A percentile compares a stretch with the other conserved stretches of the same genome.
Evolutionary conservation across 2,888 invertebrate genomes (phyloP).

Genomic region (Eupithecia dodoneata): DNA sequence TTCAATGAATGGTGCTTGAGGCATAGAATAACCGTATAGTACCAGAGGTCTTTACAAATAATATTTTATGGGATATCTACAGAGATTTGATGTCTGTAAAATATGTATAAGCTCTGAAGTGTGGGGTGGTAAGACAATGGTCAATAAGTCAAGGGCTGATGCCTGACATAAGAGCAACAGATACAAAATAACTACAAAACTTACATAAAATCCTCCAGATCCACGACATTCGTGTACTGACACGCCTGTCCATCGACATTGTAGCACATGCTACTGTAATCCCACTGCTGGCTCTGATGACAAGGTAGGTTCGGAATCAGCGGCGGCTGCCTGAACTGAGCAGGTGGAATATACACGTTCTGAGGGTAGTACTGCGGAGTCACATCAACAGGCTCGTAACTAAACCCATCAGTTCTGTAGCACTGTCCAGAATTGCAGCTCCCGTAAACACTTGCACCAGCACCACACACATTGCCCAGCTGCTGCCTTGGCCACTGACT

Average conservation of each 20-base stretch:
- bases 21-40: background rate
- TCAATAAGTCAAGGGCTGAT: background rate
- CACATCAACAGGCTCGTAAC: conserved; percentile 51
- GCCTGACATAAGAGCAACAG: conserved; percentile 4
- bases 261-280: conserved; percentile 86
- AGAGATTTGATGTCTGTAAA: background rate
- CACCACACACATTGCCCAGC: conserved; percentile 56
- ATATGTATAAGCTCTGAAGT: background rate
- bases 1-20: background rate
- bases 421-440: conserved; percentile 62
- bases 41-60: background rate
- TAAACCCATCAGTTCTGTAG: conserved; percentile 55
- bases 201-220: conserved; percentile 91
- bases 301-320: conserved; percentile 77
- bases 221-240: conserved; percentile 86
- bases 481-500: conserved; percentile 65
- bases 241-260: conserved; percentile 87
- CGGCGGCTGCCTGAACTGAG: conserved; percentile 53
- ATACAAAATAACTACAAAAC: conserved; percentile 57
- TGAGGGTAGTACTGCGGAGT: conserved; percentile 54
- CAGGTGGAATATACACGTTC: conserved; percentile 49
- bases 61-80: background rate
- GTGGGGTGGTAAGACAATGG: background rate
- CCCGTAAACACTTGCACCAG: conserved; percentile 50
- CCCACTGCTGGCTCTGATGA: conserved; percentile 79